A percentile compares a stretch with the other conserved stretches of the same genome.
These are phyloP conservation scores for Nothoprocta perdicaria DNA, from an alignment of 2,113 vertebrate species.

Conservation along the genomic window DNA sequence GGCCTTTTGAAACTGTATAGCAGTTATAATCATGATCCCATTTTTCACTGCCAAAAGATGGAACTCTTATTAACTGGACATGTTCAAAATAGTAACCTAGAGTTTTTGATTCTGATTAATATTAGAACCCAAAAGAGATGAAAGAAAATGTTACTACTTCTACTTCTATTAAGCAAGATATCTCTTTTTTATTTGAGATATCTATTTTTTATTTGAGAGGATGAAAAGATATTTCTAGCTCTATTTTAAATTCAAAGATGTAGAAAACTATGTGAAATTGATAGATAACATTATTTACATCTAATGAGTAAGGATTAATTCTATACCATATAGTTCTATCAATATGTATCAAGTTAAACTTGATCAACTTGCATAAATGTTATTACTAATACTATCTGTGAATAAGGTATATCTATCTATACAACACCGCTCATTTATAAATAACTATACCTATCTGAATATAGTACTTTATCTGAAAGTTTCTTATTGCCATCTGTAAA, in stretches of 20 bases:
- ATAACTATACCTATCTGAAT: background rate
- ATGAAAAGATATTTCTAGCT: background rate
- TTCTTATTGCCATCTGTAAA: background rate
- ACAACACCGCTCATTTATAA: background rate
- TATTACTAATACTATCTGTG: background rate
- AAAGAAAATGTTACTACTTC: background rate
- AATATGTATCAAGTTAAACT: background rate
- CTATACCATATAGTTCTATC: background rate
- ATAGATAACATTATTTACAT: background rate
- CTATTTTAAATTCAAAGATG: background rate
- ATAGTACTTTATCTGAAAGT: slow-evolving; percentile 2
- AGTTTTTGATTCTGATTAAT: background rate
- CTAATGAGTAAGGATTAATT: background rate
- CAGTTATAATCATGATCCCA: background rate
- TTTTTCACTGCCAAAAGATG: background rate
- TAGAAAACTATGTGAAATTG: background rate
- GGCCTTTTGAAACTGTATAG: background rate
- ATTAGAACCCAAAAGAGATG: background rate
- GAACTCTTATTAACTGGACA: background rate
- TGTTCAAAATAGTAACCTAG: background rate
- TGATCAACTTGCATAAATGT: background rate
- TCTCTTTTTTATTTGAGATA: too few relatives aligned
- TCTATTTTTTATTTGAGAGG: background rate
- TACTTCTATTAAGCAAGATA: background rate
- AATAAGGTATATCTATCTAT: background rate